Base-by-base conservation (phyloP, 2,888 invertebrate species). In the Pyrgus malvae region DNA sequence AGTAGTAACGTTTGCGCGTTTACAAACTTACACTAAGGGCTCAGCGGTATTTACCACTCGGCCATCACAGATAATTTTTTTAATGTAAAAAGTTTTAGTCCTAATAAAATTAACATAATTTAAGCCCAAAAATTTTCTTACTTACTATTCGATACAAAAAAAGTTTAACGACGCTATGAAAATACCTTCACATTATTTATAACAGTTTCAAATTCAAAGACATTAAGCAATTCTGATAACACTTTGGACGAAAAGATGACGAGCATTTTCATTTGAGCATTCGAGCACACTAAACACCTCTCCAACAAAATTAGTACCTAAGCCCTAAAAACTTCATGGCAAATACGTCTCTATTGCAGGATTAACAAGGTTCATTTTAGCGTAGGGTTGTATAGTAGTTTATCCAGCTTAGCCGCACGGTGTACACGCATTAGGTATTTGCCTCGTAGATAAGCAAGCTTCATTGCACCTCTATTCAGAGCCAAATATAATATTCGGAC, bases 381-480 rank as follows among this genome's bases (percentile, higher is more conserved):
- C 37, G 25, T 35, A 25, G 14, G 16, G 16, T 31, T 1, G 14
- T 9, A 17, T 2, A 3, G 17, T 46, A 37, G 17, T 17, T 25
- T 21, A 25, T 4, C 35, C 17, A 11, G 42, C 33, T 35, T 23
- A 17, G 42, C 25, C 12, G 42, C 12, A 8, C 11, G 9, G 9
- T 57, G 42, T 57, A 57, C 48, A 54, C 51, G 57, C 55, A 59
- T 62, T 58, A 60, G 57, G 50, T 56, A 60, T 57, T 60, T 57
- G 55, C 56, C 41, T 45, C 45, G 49, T 46, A 57, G 65, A 64
- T 65, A 63, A 62, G 64, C 56, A 59, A 55, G 65, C 63, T 60
- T 63, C 63, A 65, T 48, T 58, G 62, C 63, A 63, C 62, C 59
- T 58, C 62, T 48, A 63, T 67, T 64, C 56, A 41, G 16, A 8